Percentiles rank a stretch among this genome's conserved stretches.
These are phyloP conservation scores for Apis dorsata DNA, from an alignment of 1,140 invertebrate genomes.

Conservation along the genomic window DNA sequence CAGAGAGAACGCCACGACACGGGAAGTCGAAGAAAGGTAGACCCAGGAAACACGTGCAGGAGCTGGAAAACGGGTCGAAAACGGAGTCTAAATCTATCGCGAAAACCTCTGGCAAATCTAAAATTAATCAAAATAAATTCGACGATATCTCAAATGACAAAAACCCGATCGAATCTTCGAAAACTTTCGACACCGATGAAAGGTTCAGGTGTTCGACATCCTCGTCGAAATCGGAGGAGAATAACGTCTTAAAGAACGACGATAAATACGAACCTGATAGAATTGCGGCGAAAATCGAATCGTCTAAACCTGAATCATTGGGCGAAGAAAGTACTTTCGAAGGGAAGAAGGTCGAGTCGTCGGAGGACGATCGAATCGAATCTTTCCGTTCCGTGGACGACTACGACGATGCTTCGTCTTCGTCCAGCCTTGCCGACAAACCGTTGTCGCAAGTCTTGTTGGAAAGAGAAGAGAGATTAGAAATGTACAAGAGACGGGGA, in stretches of 20 bases:
- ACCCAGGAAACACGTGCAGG: not conserved
- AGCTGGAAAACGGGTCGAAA: not conserved
- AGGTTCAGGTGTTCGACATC: not conserved
- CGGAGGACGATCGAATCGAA: not conserved
- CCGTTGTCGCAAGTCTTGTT: slow-evolving; percentile 32
- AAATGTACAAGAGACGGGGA: not conserved
- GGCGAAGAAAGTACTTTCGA: not conserved
- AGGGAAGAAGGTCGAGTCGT: not conserved
- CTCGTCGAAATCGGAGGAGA: no score
- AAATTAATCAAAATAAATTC: not conserved
- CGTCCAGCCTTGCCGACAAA: slow-evolving; percentile 31
- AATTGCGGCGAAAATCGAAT: not conserved
- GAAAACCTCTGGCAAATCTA: not conserved
- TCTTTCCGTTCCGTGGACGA: not conserved
- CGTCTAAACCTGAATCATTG: not conserved
- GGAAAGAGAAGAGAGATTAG: not conserved
- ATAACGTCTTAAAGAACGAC: not conserved
- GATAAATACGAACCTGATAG: not conserved
- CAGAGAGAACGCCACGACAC: not conserved
- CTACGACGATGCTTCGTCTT: slow-evolving; percentile 44
- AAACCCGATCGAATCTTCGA: not conserved
- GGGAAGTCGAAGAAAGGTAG: not conserved
- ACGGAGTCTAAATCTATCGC: not conserved
- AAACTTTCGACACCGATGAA: not conserved
- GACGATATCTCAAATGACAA: not conserved